Base-by-base conservation (phyloP, 2,888 invertebrate species). In the Meteorus cinctellus region DNA sequence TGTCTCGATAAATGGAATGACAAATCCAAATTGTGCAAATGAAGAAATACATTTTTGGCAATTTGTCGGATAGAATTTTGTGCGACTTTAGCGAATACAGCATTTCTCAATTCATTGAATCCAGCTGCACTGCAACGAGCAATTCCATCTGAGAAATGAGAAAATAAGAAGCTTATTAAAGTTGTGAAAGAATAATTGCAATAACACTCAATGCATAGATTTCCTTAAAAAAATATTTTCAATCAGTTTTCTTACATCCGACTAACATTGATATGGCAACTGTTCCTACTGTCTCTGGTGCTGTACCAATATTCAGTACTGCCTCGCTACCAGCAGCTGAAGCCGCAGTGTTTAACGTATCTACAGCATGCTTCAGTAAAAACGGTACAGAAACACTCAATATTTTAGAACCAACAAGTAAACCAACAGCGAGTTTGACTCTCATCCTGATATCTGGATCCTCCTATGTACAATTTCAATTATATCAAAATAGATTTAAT, bases 21-120 rank as follows among this genome's bases (percentile, higher is more conserved):
- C 78, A 99, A 92, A 90, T 99, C 99, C 81, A 99, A 91, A 86
- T 95, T 95, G 90, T 99, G 99, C 73, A 99, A 92, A 90, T 99
- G 99, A 34, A 95, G 91, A 90, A 99, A 99, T 45, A 99, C 98
- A 89, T 97, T 97, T 88, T 94, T 95, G 0, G 99, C 98, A 77
- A 99, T 95, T 90, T 94, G 94, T 69, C 99, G 92, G 81, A 99
- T 98, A 24, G 99, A 99, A 90, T 97, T 96, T 88, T 99, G 99
- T 0, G 99, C 98, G 6, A 99, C 99, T 88, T 94, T 95, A 1
- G 98, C 98, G 91, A 99, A 99, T 65, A 99, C 97, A 0, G 99
- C 99, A 91, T 99, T 99, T 48, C 99, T 91, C 24, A 99, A 90
- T 91, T 99, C 99, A 90, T 98, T 99, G 90, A 99, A 97, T 29